Percentiles rank a stretch among this genome's conserved stretches.
These are phyloP conservation scores for Clarias macrocephalus DNA, from an alignment of 2,113 vertebrate species.

Conservation along the genomic window DNA sequence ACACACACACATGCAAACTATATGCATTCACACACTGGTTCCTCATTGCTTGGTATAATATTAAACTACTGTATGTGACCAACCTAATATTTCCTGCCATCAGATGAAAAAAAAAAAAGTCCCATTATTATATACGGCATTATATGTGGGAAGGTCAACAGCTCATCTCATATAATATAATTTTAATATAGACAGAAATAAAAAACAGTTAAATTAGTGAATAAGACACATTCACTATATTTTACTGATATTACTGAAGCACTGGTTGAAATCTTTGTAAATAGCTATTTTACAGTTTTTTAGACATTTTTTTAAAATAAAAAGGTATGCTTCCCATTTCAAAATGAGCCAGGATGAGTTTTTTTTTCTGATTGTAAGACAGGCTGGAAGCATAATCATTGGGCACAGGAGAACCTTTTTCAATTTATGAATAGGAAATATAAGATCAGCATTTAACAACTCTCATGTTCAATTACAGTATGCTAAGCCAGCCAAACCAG, in stretches of 20 bases:
- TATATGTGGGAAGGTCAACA: not conserved
- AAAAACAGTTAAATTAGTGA: not conserved
- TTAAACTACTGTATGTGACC: not conserved
- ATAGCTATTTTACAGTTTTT: not conserved
- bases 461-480: too few species aligned
- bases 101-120: not conserved
- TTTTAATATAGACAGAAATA: not conserved
- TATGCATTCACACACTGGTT: not conserved
- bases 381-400: too few species aligned
- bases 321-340: too few species aligned
- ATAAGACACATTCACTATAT: not conserved
- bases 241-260: not conserved
- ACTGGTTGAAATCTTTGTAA: not conserved
- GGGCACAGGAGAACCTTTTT: too few species aligned
- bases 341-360: too few species aligned
- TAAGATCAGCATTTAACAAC: too few species aligned
- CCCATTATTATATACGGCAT: not conserved
- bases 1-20: not conserved
- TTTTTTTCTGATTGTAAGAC: too few species aligned
- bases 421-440: too few species aligned
- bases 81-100: not conserved
- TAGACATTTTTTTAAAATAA: too few species aligned
- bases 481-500: too few species aligned
- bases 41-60: not conserved
- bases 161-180: not conserved